phyloP scores from a whole-genome alignment of 2,797 vertebrate species.

The Premnoplex brunnescens region DNA sequence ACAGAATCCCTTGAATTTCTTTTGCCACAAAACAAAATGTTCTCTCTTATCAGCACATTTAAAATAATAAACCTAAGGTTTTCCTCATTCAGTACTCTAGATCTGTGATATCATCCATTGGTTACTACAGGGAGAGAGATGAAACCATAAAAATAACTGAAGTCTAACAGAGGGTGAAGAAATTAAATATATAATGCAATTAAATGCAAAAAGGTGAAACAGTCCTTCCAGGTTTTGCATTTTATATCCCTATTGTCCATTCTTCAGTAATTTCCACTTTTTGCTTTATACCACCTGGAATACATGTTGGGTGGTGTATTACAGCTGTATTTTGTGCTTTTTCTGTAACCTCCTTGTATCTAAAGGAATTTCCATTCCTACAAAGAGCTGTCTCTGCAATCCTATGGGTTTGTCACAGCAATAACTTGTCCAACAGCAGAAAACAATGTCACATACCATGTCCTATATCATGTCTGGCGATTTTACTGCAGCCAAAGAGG shows the following conservation, averaged over 20 bases:
- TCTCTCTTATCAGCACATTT: constrained; percentile 14
- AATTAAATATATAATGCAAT: not conserved
- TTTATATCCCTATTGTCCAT: not conserved
- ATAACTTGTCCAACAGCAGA: not conserved
- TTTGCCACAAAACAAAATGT: not conserved
- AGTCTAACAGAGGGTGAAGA: not conserved
- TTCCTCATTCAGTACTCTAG: not conserved
- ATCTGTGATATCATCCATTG: not conserved
- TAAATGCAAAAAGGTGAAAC: not conserved
- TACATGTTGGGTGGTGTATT: not conserved
- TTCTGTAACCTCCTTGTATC: not conserved
- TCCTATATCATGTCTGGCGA: not conserved
- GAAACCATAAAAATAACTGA: constrained; percentile 24
- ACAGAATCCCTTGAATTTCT: not conserved
- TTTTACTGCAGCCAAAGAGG: not conserved
- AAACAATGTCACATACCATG: not conserved
- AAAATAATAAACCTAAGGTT: not conserved
- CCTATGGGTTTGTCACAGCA: not conserved
- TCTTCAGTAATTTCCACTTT: not conserved
- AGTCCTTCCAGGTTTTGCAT: not conserved
- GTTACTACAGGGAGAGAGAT: not conserved
- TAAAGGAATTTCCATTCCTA: not conserved
- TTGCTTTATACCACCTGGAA: not conserved
- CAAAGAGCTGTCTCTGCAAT: not conserved
- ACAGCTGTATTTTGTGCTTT: not conserved